Conservation (phyloP, 2,888 invertebrate species). For the Periphyllus acericola region DNA sequence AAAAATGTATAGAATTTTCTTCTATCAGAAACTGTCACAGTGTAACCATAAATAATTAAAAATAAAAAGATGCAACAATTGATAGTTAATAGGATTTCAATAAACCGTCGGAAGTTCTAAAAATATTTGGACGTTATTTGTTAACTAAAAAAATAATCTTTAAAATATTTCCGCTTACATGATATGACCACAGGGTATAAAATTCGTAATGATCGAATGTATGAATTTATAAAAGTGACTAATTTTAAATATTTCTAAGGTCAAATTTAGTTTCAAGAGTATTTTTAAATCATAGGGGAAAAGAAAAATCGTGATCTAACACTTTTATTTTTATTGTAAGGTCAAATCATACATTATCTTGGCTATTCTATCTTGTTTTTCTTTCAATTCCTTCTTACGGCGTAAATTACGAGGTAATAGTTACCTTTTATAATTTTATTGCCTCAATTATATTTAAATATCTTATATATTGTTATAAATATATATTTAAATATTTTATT, state of each 20-base stretch:
- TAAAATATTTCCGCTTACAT: neutral
- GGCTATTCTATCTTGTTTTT: neutral
- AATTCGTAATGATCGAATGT: neutral
- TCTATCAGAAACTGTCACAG: no score
- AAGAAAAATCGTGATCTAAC: conserved; percentile 35
- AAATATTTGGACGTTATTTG: neutral
- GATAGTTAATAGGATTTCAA: neutral
- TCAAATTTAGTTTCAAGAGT: neutral
- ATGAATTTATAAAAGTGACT: conserved; percentile 1
- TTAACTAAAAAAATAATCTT: neutral
- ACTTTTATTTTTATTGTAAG: conserved; percentile 29
- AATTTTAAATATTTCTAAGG: conserved; percentile 14
- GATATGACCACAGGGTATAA: neutral
- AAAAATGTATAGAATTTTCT: no score
- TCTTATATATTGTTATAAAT: neutral
- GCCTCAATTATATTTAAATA: neutral
- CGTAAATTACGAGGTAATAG: neutral
- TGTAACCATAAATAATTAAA: neutral
- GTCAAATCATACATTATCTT: neutral
- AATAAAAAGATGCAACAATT: neutral
- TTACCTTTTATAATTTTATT: neutral
- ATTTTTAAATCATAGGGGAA: conserved; percentile 12
- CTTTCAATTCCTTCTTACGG: neutral
- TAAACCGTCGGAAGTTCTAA: neutral
- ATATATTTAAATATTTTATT: neutral